phyloP scores from a whole-genome alignment of 2,113 vertebrate species.

The Triplophysa dalaica region DNA sequence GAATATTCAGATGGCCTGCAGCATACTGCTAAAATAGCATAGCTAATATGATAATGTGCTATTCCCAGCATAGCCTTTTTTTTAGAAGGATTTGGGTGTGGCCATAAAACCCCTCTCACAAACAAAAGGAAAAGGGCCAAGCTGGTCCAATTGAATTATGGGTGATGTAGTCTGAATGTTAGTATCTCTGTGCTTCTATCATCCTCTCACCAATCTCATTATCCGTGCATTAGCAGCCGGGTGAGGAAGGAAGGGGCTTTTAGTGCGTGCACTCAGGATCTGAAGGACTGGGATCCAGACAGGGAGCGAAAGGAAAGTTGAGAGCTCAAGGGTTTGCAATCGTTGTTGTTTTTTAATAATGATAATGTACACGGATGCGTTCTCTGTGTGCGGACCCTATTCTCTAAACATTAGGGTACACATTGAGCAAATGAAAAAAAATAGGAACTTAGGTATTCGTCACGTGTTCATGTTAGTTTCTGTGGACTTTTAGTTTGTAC shows the following conservation, averaged over 20 bases:
- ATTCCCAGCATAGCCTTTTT: not conserved
- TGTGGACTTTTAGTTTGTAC: too few species aligned
- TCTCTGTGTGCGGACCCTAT: constrained; percentile 21
- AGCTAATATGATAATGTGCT: not conserved
- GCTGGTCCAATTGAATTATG: constrained; percentile 92
- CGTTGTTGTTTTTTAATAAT: constrained; percentile 44
- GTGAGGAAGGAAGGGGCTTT: constrained; percentile 69
- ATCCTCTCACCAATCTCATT: constrained; percentile 90
- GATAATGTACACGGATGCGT: constrained; percentile 29
- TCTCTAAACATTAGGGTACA: constrained; percentile 31
- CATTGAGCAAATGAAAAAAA: constrained; percentile 43
- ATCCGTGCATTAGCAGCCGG: constrained; percentile 84
- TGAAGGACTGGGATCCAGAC: constrained; percentile 36
- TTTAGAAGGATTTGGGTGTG: not conserved
- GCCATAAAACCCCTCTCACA: constrained; percentile 20
- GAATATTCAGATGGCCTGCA: not conserved
- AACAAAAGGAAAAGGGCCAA: constrained; percentile 59
- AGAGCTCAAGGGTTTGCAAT: constrained; percentile 29
- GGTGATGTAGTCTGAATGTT: constrained; percentile 88
- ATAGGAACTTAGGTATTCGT: constrained; percentile 21
- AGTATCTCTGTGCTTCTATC: constrained; percentile 85
- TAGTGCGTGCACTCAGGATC: constrained; percentile 66
- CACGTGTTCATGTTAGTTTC: too few species aligned
- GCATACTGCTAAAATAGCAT: not conserved
- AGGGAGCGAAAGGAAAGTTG: constrained; percentile 52